Evolutionary conservation across 2,113 vertebrate genomes (phyloP).

Genomic region (Rafetus swinhoei): DNA sequence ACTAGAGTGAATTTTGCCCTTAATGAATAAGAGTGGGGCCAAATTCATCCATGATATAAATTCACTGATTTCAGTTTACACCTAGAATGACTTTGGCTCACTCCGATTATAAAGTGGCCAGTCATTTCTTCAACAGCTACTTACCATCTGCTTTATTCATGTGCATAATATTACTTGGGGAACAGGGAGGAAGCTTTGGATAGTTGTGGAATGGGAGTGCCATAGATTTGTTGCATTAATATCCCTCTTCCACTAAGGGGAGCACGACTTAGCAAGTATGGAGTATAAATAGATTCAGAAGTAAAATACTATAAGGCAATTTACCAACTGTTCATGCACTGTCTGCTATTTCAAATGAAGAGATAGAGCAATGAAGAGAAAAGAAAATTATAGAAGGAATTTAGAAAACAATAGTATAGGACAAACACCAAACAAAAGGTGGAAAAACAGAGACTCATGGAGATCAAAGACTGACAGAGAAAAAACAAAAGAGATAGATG

Average conservation of each 20-base stretch:
- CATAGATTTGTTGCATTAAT: slow-evolving; percentile 38
- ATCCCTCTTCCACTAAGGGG: slow-evolving; percentile 36
- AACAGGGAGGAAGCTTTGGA: not conserved
- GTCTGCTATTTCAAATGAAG: slow-evolving; percentile 39
- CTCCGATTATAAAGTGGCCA: not conserved
- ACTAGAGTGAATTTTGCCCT: not conserved
- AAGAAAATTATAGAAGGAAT: slow-evolving; percentile 20
- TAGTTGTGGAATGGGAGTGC: slow-evolving; percentile 18
- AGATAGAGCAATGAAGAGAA: slow-evolving; percentile 15
- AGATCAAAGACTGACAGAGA: not conserved
- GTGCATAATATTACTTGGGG: not conserved
- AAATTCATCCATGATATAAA: not conserved
- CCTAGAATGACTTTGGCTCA: not conserved
- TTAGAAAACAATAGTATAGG: not conserved
- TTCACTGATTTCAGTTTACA: not conserved
- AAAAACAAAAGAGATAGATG: not conserved
- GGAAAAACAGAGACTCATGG: not conserved
- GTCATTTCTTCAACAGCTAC: not conserved
- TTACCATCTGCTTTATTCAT: not conserved
- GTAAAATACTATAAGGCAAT: slow-evolving; percentile 34
- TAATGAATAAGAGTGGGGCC: not conserved
- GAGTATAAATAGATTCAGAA: slow-evolving; percentile 31
- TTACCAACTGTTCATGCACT: slow-evolving; percentile 48
- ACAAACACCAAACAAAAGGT: not conserved
- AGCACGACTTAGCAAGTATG: slow-evolving; percentile 26